Evolutionary conservation across 2,113 vertebrate genomes (phyloP), one percentile per base, ranked within the genome.

Genomic region (Carassius gibelio): DNA sequence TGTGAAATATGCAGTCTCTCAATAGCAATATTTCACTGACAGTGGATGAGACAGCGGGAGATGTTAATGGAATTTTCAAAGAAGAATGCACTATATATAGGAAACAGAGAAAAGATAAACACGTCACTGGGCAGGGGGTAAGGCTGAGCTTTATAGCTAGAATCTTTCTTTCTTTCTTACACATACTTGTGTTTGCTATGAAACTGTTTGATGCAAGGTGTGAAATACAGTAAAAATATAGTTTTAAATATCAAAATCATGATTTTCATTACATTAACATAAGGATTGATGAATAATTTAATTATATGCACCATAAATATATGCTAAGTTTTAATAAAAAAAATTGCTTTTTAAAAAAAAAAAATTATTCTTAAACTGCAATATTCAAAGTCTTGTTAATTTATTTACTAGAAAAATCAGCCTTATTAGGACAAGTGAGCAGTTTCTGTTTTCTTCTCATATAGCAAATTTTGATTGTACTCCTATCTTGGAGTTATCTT

Each of bases 1-100:
- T 77, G 57, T 61, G 80, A 55, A 30, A 55, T 69, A 82, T 69
- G 64, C 36, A 38, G 36, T 8, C 38, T 69, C 23, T 45, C 48
- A 55, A 21, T 30, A 15, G 10, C 45, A 82, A 82, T 69, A 82
- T 82, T 69, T 82, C 62, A 82, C 64, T 69, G 80, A 82, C 78
- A 80, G n/a, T 14, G 59, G 61, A 66, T 30, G 38, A 64, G 78
- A 66, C 59, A 26, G 78, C 38, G 34, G 62, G 62, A 68, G 21
- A 34, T 69, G 45, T 36, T 82, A 69, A 82, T 82, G 64, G 42
- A 55, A 82, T 82, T 82, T 69, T 82, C 38, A 34, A 81, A 50
- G 15, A n/a, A 34, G 42, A 81, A 81, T 48, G 38, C 42, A 19
- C 79, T 30, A 64, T 80, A 48, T 81, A 48, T 81, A 30, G 62